A percentile compares a stretch with the other conserved stretches of the same genome.
These are phyloP conservation scores for Gymnocheta viridis DNA, from an alignment of 2,888 invertebrate species.

Conservation along the genomic window DNA sequence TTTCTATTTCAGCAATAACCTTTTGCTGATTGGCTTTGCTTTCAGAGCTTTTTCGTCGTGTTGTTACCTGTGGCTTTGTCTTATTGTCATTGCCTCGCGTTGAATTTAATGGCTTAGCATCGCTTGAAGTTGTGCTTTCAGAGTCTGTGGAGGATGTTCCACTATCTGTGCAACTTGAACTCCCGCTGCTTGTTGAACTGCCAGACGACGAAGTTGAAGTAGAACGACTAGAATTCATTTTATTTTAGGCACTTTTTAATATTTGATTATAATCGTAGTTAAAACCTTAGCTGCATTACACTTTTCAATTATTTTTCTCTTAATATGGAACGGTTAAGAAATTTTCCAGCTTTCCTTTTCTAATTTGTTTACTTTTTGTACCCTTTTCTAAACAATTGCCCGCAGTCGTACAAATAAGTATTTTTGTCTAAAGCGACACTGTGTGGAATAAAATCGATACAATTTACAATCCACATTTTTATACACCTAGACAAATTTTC, in stretches of 20 bases:
- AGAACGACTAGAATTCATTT: constrained; percentile 65
- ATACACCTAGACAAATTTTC: constrained; percentile 8
- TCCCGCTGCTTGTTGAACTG: constrained; percentile 86
- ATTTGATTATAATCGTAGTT: not conserved
- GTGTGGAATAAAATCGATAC: not conserved
- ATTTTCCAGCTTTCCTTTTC: constrained; percentile 9
- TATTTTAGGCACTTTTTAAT: not conserved
- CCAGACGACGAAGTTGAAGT: constrained; percentile 86
- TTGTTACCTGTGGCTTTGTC: constrained; percentile 68
- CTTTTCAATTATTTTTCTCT: not conserved
- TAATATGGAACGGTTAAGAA: not conserved
- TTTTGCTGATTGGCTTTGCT: constrained; percentile 69
- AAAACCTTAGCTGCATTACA: too few relatives aligned
- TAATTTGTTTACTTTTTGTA: constrained; percentile 7
- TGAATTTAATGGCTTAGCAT: constrained; percentile 78
- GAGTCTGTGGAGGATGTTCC: constrained; percentile 85
- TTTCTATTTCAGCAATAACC: constrained; percentile 70
- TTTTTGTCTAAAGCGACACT: not conserved
- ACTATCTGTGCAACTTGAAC: constrained; percentile 87
- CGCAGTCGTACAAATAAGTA: constrained; percentile 22
- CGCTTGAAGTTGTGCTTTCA: constrained; percentile 85
- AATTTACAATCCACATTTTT: not conserved
- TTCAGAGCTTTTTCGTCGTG: constrained; percentile 74
- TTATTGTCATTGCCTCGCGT: constrained; percentile 77
- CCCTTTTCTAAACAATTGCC: constrained; percentile 45